Percentiles rank a stretch among this genome's conserved stretches.
Evolutionary conservation across 2,797 vertebrate genomes (phyloP).

Genomic region (Xenops minutus): DNA sequence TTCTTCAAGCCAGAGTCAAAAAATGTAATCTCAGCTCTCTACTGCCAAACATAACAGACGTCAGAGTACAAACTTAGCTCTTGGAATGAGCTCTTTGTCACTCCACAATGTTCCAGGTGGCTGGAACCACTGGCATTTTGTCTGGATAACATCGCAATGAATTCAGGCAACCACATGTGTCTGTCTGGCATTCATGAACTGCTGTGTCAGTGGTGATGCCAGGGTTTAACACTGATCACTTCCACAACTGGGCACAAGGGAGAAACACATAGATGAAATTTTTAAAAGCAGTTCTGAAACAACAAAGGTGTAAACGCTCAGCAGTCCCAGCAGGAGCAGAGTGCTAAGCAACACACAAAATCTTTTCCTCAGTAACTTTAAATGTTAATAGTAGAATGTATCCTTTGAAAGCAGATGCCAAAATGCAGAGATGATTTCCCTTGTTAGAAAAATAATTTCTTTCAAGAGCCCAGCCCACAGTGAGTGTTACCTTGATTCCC

Average conservation of each 20-base stretch:
- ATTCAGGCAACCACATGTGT: slow-evolving; percentile 43
- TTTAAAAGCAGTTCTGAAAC: background rate
- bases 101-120: no score
- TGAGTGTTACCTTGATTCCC: background rate
- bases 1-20: background rate
- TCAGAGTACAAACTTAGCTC: background rate
- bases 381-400: background rate
- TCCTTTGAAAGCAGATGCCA: background rate
- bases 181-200: slow-evolving; percentile 6
- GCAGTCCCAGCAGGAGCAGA: background rate
- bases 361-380: background rate
- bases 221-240: background rate
- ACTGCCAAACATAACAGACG: slow-evolving; percentile 43
- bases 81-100: no score
- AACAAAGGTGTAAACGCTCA: background rate
- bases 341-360: background rate
- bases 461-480: background rate
- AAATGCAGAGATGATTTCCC: background rate
- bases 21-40: background rate
- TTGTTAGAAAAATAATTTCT: background rate
- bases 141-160: slow-evolving; percentile 3
- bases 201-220: background rate
- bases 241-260: background rate
- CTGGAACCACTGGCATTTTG: slow-evolving; percentile 50
- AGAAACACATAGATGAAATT: background rate